Base-by-base conservation (phyloP, 2,113 vertebrate species). In the Canis aureus region DNA sequence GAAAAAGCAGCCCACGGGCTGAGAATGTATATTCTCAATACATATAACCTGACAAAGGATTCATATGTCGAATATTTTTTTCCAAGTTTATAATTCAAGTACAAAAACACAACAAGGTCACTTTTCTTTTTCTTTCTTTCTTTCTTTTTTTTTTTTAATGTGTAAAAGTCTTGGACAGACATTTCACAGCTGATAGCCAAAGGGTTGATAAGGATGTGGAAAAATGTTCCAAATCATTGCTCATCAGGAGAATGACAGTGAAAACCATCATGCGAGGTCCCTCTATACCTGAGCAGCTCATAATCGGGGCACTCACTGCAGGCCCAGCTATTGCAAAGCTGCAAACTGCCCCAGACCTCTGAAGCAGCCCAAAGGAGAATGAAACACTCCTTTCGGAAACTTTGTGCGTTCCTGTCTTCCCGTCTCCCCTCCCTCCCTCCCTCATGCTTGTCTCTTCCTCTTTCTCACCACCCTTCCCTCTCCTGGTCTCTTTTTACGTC, bases 81-180 rank as follows among this genome's bases (percentile, higher is more conserved):
- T 90, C 38, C 53, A 95, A 83, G 53, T 92, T 76, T 88, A 71
- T 91, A 97, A 91, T 73, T 97, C 69, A 93, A 60, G 89, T 81
- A 80, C 66, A 53, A 86, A 88, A 93, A 88, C n/a, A 62, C 38
- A 95, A 66, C 79, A 4, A 84, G 73, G 5, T 32, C 55, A 55
- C 43, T 43, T 43, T 43, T 5, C 4, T 27, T 53, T 35, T 97
- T 93, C 92, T 91, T 92, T 89, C 38, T 38, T 38, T 38, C 38
- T 38, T 43, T 43, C 4, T 43, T 27, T 53, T 35, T 97, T 93
- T 91, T 92, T 89, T 78, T 69, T 38, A 38, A 83, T 71, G 71
- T 76, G 23, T 10, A 91, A 89, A 91, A 59, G 51, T 81, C 15
- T 95, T 59, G 55, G 53, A 89, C 19, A 43, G 53, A 87, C 38